phyloP scores from a whole-genome alignment of 1,140 invertebrate species.

The Drosophila pachea region DNA sequence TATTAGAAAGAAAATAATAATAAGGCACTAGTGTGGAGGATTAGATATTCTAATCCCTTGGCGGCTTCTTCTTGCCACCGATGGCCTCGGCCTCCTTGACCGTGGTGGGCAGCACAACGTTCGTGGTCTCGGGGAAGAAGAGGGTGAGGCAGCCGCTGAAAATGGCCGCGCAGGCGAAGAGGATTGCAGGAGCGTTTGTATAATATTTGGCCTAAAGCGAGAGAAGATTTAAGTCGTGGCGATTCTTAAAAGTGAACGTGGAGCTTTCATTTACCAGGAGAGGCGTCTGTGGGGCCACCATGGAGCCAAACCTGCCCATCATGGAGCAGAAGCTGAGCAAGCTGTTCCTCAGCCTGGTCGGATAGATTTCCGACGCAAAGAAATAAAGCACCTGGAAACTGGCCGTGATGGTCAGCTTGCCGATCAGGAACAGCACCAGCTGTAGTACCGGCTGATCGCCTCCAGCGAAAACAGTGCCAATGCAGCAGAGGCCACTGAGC shows the following conservation, averaged over 20 bases:
- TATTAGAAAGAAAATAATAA: not conserved
- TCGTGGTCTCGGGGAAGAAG: conserved; percentile 85
- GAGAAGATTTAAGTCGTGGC: not conserved
- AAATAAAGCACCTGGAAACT: conserved; percentile 86
- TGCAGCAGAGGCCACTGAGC: conserved; percentile 80
- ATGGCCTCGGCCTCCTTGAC: conserved; percentile 83
- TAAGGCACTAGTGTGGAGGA: conserved; percentile 20
- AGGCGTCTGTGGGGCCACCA: conserved; percentile 86
- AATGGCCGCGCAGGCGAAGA: conserved; percentile 82
- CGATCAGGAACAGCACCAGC: conserved; percentile 83
- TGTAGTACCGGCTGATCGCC: conserved; percentile 65
- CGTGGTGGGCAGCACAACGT: conserved; percentile 84
- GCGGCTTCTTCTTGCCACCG: conserved; percentile 73
- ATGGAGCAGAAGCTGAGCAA: conserved; percentile 85
- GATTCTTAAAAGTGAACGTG: too few relatives aligned
- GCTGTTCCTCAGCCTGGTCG: conserved; percentile 83
- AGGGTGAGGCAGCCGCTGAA: conserved; percentile 82
- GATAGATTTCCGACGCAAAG: conserved; percentile 87
- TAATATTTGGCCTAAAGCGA: conserved; percentile 79
- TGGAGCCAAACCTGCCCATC: conserved; percentile 85
- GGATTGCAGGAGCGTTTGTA: conserved; percentile 81
- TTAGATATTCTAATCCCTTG: conserved; percentile 44
- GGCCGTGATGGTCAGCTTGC: conserved; percentile 86
- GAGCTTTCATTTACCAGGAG: conserved; percentile 81
- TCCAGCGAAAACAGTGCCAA: conserved; percentile 65